phyloP scores from a whole-genome alignment of 30 jellyfish, hydroid and myxozoan species.

The Clytia hemisphaerica region DNA sequence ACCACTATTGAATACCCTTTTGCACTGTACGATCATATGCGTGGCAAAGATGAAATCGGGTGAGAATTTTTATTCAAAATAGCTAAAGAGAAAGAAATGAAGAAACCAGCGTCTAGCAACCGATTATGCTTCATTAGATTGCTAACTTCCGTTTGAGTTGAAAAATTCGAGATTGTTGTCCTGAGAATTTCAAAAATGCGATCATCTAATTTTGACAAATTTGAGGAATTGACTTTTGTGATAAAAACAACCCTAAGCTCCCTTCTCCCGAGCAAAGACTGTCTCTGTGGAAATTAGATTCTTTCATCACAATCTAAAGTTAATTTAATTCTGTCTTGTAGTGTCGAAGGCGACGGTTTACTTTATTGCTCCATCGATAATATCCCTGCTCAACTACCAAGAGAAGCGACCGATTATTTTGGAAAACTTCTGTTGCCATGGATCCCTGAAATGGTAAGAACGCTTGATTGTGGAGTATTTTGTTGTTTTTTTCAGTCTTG shows the following conservation, averaged over 20 bases:
- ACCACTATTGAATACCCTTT: conserved; percentile 88
- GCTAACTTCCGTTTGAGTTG: too few relatives aligned
- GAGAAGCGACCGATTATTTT: conserved; percentile 90
- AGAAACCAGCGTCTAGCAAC: too few relatives aligned
- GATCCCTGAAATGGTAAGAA: conserved; percentile 89
- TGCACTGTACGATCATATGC: conserved; percentile 57
- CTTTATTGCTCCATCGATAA: conserved; percentile 79
- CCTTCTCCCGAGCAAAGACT: not conserved
- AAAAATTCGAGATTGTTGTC: too few relatives aligned
- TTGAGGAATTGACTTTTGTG: too few relatives aligned
- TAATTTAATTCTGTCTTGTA: not conserved
- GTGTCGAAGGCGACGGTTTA: conserved; percentile 94
- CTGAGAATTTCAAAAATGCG: too few relatives aligned
- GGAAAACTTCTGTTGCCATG: conserved; percentile 83
- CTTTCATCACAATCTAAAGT: not conserved
- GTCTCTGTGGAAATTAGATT: not conserved
- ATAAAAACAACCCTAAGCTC: not conserved
- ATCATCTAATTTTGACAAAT: too few relatives aligned
- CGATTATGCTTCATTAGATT: too few relatives aligned
- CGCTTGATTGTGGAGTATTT: too few relatives aligned
- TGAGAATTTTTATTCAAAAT: too few relatives aligned
- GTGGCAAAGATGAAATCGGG: conserved; percentile 71
- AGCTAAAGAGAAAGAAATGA: too few relatives aligned
- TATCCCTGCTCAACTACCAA: conserved; percentile 90
- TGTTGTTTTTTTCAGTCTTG: too few relatives aligned